phyloP scores from a whole-genome alignment of 2,113 vertebrate species.

The Campylorhamphus procurvoides region DNA sequence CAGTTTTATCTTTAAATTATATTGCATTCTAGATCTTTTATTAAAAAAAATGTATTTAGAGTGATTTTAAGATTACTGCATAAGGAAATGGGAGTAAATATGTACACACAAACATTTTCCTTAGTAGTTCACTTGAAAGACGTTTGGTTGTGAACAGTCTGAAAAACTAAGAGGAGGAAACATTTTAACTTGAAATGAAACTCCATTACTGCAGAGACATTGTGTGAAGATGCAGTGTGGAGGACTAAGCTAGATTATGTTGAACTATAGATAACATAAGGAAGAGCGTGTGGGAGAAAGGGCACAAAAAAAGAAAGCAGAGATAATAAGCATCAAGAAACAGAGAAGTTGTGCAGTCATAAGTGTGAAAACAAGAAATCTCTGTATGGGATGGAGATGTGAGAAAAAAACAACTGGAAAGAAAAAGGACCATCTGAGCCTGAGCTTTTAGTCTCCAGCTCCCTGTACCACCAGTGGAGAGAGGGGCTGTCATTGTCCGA shows the following conservation, averaged over 20 bases:
- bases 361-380: not conserved
- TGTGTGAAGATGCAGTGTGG: not conserved
- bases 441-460: not conserved
- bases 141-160: not conserved
- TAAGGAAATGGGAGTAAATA: not conserved
- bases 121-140: not conserved
- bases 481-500: not conserved
- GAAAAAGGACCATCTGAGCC: not conserved
- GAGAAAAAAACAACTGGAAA: not conserved
- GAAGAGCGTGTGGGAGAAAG: not conserved
- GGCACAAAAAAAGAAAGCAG: not conserved
- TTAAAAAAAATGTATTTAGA: not conserved
- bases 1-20: not conserved
- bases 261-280: not conserved
- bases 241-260: not conserved
- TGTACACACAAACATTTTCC: not conserved
- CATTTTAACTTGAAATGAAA: not conserved
- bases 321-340: not conserved
- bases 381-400: not conserved
- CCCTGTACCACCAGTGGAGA: accelerated
- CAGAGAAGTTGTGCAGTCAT: not conserved
- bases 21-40: not conserved
- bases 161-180: not conserved
- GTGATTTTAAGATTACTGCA: not conserved
- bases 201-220: not conserved